Percentiles rank a stretch among this genome's conserved stretches.
Conservation (phyloP, 37 sponge, comb jelly and placozoan genomes). For the Lycopodina hypogea region DNA sequence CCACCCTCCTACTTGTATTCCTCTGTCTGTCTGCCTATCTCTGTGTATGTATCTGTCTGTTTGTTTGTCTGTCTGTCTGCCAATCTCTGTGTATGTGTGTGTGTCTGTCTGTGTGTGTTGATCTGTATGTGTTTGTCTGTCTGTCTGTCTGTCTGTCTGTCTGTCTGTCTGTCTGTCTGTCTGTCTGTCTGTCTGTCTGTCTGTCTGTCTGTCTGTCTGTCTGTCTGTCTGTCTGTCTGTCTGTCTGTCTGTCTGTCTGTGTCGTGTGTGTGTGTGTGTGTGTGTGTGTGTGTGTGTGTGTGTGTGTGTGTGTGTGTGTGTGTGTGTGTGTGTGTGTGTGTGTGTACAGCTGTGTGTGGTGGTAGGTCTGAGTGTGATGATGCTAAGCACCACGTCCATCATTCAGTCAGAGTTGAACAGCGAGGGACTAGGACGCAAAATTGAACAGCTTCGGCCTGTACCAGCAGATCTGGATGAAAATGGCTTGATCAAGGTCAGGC, state of each 20-base stretch:
- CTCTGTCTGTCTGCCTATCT: no score
- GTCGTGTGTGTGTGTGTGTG: not conserved
- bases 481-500: not conserved
- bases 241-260: not conserved
- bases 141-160: no score
- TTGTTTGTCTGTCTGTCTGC: no score
- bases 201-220: no score
- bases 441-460: not conserved
- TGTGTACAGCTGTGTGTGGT: not conserved
- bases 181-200: not conserved
- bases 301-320: not conserved
- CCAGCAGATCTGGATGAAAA: not conserved
- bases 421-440: not conserved
- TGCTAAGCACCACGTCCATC: constrained; percentile 14
- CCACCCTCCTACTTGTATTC: no score
- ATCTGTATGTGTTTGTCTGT: no score
- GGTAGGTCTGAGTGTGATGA: constrained; percentile 8
- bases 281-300: no score
- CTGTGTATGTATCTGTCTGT: no score
- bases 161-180: not conserved
- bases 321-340: not conserved
- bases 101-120: no score
- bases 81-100: no score
- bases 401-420: constrained; percentile 6
- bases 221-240: no score